Conservation (phyloP, 1,140 invertebrate species). For the Polypedilum pembai region DNA sequence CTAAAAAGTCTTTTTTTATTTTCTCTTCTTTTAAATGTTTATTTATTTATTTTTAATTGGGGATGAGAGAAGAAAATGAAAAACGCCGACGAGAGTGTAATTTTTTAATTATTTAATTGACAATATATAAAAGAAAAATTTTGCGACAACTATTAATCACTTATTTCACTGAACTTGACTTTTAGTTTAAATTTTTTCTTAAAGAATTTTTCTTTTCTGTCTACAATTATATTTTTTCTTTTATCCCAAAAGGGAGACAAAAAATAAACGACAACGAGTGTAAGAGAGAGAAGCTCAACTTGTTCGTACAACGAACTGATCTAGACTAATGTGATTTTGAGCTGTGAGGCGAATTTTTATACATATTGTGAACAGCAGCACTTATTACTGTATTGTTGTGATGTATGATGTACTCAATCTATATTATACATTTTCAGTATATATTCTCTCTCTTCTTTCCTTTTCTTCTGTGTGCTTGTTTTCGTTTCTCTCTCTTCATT, state of each 20-base stretch:
- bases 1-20: background rate
- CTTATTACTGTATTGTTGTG: background rate
- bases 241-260: no score
- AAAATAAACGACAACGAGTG: no score
- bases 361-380: background rate
- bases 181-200: no score
- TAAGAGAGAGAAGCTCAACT: no score
- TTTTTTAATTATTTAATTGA: background rate
- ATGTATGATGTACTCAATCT: slow-evolving; percentile 16
- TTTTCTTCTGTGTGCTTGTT: background rate
- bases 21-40: background rate
- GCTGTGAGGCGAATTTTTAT: slow-evolving; percentile 14
- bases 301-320: background rate
- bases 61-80: background rate
- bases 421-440: slow-evolving; percentile 4
- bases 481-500: background rate
- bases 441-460: background rate
- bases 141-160: background rate
- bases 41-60: background rate
- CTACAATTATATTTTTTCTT: no score
- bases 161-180: no score
- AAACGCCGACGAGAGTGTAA: background rate
- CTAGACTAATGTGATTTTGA: slow-evolving; percentile 6
- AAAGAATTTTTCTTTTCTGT: no score
- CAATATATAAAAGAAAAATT: background rate